Evolutionary conservation across 2,113 vertebrate species (phyloP).

Genomic region (Myiagra hebetior): DNA sequence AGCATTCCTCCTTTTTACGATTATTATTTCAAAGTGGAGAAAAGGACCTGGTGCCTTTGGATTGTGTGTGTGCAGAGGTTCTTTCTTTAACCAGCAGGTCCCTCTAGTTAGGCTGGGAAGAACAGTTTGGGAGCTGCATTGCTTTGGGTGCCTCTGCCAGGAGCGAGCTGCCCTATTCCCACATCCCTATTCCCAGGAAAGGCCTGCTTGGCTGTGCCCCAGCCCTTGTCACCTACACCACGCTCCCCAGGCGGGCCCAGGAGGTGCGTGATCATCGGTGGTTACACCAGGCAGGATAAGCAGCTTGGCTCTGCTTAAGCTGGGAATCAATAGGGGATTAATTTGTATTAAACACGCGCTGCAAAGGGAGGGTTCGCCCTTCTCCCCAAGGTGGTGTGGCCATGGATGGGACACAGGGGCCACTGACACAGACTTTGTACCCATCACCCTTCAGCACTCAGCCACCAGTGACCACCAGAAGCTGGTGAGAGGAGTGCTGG

Average conservation of each 20-base stretch:
- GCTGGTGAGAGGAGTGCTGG: not conserved
- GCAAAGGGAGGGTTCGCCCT: not conserved
- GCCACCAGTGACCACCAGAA: not conserved
- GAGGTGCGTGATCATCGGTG: not conserved
- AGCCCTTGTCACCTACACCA: not conserved
- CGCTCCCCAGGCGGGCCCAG: not conserved
- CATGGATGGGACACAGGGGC: accelerated
- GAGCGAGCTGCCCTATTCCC: accelerated
- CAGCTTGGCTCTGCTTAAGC: constrained; percentile 15
- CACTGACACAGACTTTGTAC: not conserved
- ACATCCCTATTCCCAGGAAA: not conserved
- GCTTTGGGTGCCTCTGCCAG: not conserved
- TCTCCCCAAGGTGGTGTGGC: not conserved
- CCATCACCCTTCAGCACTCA: not conserved
- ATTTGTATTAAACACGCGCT: not conserved
- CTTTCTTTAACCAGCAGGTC: not conserved
- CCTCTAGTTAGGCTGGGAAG: not conserved
- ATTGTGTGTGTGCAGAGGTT: accelerated
- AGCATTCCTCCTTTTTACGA: not conserved
- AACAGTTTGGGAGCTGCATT: not conserved
- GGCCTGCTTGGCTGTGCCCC: not conserved
- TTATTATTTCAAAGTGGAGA: not conserved
- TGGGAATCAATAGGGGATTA: constrained; percentile 5
- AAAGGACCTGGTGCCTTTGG: not conserved
- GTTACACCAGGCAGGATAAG: not conserved